These are phyloP conservation scores for Musca domestica DNA, from an alignment of 1,140 invertebrate species.

Conservation along the genomic window DNA sequence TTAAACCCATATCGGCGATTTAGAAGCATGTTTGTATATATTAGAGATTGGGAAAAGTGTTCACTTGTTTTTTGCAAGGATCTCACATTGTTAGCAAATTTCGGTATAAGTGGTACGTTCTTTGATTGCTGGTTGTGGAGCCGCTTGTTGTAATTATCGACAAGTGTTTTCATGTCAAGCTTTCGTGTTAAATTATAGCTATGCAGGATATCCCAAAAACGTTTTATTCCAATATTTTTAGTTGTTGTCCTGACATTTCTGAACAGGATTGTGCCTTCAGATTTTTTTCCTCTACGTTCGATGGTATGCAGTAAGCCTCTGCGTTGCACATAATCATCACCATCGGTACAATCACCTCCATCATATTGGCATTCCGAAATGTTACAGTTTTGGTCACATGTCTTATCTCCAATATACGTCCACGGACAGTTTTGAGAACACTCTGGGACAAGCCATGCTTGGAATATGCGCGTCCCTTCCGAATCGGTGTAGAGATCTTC, in stretches of 20 bases:
- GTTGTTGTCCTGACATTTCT: background rate
- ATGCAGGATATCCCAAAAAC: constrained; percentile 29
- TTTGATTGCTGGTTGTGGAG: no score
- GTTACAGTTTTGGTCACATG: constrained; percentile 77
- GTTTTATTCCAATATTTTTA: background rate
- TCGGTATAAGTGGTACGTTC: no score
- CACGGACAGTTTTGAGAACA: constrained; percentile 74
- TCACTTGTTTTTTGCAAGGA: constrained; percentile 49
- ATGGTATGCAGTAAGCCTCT: background rate
- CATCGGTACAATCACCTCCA: constrained; percentile 60
- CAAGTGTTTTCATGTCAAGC: constrained; percentile 42
- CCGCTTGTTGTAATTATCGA: constrained; percentile 44
- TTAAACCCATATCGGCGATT: constrained; percentile 74
- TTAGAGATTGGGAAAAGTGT: constrained; percentile 73
- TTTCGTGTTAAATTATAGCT: constrained; percentile 33
- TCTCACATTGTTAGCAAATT: no score
- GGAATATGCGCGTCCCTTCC: constrained; percentile 72
- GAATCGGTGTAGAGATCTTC: constrained; percentile 75
- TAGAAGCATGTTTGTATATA: constrained; percentile 74
- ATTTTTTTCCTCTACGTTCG: constrained; percentile 8
- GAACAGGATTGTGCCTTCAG: constrained; percentile 25
- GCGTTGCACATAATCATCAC: background rate
- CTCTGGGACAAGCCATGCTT: constrained; percentile 77
- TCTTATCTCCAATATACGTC: constrained; percentile 76
- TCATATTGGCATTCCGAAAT: constrained; percentile 75